Conservation (phyloP, 2,888 invertebrate species). For the Mechanitis messenoides region DNA sequence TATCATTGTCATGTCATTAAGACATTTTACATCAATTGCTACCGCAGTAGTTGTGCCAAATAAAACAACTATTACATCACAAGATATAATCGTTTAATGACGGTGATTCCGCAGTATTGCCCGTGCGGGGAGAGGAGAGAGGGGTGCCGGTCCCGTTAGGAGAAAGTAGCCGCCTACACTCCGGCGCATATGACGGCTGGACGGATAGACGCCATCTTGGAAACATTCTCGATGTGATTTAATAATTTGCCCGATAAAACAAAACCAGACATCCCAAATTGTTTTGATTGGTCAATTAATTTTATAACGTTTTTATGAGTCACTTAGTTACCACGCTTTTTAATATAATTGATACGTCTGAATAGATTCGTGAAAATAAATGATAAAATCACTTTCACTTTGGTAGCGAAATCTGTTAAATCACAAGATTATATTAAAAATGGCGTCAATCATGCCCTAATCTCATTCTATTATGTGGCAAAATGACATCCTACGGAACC, state of each 20-base stretch:
- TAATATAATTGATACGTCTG: not conserved
- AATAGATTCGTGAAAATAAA: conserved; percentile 10
- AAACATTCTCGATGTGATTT: conserved; percentile 41
- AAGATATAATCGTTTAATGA: conserved; percentile 40
- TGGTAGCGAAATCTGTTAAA: conserved; percentile 43
- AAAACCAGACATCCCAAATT: conserved; percentile 12
- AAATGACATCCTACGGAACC: too few relatives aligned
- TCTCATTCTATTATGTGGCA: not conserved
- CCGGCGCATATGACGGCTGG: conserved; percentile 53
- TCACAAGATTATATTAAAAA: conserved; percentile 42
- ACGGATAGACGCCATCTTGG: conserved; percentile 50
- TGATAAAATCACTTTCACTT: conserved; percentile 48
- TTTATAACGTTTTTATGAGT: conserved; percentile 10
- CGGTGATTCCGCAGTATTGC: conserved; percentile 47
- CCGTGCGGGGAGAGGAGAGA: conserved; percentile 28
- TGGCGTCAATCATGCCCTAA: conserved; percentile 40
- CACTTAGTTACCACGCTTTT: conserved; percentile 4
- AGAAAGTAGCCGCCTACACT: conserved; percentile 74
- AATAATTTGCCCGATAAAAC: conserved; percentile 8
- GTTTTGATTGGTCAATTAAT: conserved; percentile 12
- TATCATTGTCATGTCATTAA: not conserved
- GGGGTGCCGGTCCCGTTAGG: conserved; percentile 65
- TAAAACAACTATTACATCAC: conserved; percentile 39
- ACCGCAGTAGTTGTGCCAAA: conserved; percentile 8
- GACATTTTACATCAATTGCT: conserved; percentile 10